A percentile compares a stretch with the other conserved stretches of the same genome.
Evolutionary conservation across 1,140 invertebrate species (phyloP).

Genomic region (Planococcus citri): DNA sequence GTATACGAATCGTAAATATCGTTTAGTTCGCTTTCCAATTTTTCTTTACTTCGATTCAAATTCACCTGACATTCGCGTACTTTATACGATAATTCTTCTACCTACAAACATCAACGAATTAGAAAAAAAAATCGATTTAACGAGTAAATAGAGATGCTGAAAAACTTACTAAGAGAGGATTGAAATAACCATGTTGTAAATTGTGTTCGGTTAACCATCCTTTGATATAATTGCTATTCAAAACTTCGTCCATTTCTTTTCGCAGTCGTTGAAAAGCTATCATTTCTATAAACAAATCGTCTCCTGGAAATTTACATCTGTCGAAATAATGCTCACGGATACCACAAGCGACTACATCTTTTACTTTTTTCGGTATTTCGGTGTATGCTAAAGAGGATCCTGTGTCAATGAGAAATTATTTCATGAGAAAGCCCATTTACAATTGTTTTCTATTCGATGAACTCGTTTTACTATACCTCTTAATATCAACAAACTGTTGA

Average conservation of each 20-base stretch:
- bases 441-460: too few relatives aligned
- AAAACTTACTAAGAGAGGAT: not conserved
- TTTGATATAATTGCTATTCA: not conserved
- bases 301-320: not conserved
- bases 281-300: not conserved
- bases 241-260: not conserved
- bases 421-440: not conserved
- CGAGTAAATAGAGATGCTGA: not conserved
- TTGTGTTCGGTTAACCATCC: not conserved
- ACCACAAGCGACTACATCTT: not conserved
- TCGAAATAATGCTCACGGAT: not conserved
- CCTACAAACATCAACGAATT: not conserved
- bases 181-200: not conserved
- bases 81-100: slow-evolving; percentile 5
- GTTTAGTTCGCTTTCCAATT: not conserved
- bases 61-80: not conserved
- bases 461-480: not conserved
- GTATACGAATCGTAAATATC: not conserved
- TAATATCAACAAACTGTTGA: not conserved
- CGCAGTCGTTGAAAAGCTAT: not conserved
- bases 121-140: not conserved
- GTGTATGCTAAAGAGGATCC: not conserved
- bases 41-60: not conserved
- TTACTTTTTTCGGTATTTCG: not conserved
- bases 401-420: not conserved